Percentiles rank a stretch among this genome's conserved stretches.
Evolutionary conservation across 2,113 vertebrate species (phyloP).

Genomic region (Odocoileus virginianus): DNA sequence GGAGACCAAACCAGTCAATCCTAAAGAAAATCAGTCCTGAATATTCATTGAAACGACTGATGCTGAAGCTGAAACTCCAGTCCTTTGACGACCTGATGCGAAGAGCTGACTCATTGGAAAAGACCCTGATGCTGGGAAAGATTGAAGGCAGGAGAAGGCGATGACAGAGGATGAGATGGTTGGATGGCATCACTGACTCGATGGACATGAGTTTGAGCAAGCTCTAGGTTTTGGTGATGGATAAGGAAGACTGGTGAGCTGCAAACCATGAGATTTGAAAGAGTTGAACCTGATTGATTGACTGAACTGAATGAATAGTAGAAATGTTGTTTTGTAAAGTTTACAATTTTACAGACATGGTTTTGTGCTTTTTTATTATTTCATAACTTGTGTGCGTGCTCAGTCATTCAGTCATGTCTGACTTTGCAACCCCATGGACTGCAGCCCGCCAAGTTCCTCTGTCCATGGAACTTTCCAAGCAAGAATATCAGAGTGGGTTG

Average conservation of each 20-base stretch:
- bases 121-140: neutral
- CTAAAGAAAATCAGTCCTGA: neutral
- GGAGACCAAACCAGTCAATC: neutral
- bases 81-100: neutral
- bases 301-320: neutral
- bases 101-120: neutral
- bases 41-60: neutral
- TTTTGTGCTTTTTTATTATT: neutral
- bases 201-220: neutral
- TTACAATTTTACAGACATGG: neutral
- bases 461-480: neutral
- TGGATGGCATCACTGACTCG: neutral
- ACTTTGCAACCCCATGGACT: neutral
- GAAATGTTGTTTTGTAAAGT: neutral
- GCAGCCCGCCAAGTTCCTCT: neutral
- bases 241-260: neutral
- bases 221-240: neutral
- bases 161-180: neutral
- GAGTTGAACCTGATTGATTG: neutral
- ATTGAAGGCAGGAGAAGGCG: neutral
- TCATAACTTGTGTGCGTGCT: neutral
- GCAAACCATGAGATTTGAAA: neutral
- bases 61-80: neutral
- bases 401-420: neutral
- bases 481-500: neutral